These are phyloP conservation scores for Columba livia DNA, from an alignment of 2,113 vertebrate genomes.

Conservation along the genomic window DNA sequence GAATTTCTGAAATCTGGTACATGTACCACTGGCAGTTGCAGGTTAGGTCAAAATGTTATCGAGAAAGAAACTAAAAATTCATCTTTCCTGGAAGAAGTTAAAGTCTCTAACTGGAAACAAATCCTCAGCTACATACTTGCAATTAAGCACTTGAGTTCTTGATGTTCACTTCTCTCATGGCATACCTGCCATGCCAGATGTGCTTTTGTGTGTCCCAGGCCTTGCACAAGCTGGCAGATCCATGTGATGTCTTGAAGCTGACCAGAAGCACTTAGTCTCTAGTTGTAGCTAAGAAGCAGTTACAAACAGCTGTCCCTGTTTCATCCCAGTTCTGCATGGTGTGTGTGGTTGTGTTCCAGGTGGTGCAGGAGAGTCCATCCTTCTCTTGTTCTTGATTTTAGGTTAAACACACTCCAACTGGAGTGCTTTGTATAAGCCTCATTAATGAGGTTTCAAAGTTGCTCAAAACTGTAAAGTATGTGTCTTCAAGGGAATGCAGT, in stretches of 20 bases:
- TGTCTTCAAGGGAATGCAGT: background rate
- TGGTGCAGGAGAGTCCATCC: background rate
- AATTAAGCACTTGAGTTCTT: background rate
- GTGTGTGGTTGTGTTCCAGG: rapidly evolving
- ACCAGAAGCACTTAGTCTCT: background rate
- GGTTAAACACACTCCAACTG: background rate
- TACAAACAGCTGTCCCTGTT: background rate
- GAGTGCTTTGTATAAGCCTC: background rate
- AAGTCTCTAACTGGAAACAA: background rate
- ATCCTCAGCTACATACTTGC: rapidly evolving
- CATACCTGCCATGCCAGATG: background rate
- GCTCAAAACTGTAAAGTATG: background rate
- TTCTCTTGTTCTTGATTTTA: background rate
- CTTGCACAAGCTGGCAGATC: background rate
- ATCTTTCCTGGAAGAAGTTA: background rate
- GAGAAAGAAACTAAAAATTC: background rate
- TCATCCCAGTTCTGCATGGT: rapidly evolving
- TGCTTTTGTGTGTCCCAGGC: rapidly evolving
- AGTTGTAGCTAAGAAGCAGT: background rate
- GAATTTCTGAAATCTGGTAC: background rate
- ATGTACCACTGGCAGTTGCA: background rate
- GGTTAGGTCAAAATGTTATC: background rate
- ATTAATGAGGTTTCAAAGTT: background rate
- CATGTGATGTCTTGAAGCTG: background rate
- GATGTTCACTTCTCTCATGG: background rate